phyloP scores from a whole-genome alignment of 37 sponge, comb jelly and placozoan genomes.

The Amphimedon queenslandica region DNA sequence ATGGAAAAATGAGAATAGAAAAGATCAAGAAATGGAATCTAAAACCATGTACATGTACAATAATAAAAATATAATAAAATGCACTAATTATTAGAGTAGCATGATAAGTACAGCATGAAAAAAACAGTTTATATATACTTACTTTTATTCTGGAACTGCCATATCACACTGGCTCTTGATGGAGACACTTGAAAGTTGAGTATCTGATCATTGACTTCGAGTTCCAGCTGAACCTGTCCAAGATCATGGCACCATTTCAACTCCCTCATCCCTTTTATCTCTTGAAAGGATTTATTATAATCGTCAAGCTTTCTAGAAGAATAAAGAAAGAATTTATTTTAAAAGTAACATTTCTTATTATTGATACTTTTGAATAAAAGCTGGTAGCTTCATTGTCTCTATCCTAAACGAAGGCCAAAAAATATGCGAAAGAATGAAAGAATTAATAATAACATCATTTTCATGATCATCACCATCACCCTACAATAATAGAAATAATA shows the following conservation, averaged over 20 bases:
- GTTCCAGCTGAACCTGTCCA: conserved; percentile 77
- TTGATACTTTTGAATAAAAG: conserved; percentile 55
- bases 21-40: too few species aligned
- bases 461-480: background rate
- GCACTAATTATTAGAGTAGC: too few species aligned
- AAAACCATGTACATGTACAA: too few species aligned
- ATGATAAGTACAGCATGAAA: background rate
- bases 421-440: conserved; percentile 77
- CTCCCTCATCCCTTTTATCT: conserved; percentile 73
- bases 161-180: conserved; percentile 74
- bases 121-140: conserved; percentile 6
- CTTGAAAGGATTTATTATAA: conserved; percentile 41
- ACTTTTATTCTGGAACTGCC: conserved; percentile 78
- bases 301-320: conserved; percentile 38
- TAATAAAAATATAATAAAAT: too few species aligned
- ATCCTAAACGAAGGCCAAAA: conserved; percentile 91
- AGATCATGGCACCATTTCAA: conserved; percentile 84
- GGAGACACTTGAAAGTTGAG: conserved; percentile 78
- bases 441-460: conserved; percentile 43
- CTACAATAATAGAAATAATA: too few species aligned
- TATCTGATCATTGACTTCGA: conserved; percentile 59
- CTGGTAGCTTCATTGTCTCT: conserved; percentile 76
- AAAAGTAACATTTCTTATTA: background rate
- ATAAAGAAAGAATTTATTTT: background rate
- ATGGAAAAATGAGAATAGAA: too few species aligned